These are phyloP conservation scores for Sphenopsis melanotis DNA, from an alignment of 2,797 vertebrate species.

Conservation along the genomic window DNA sequence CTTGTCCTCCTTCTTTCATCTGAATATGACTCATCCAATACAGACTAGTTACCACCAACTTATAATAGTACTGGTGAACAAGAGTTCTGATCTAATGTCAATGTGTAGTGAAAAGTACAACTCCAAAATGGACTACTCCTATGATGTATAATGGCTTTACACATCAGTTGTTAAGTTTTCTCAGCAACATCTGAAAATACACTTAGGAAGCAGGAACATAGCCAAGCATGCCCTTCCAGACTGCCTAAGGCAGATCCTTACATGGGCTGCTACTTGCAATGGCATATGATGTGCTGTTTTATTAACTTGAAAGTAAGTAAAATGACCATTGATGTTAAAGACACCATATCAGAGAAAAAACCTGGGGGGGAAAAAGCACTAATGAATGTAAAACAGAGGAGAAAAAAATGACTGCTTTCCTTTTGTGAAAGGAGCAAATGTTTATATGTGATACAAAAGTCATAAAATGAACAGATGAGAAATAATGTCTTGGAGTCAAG, in stretches of 20 bases:
- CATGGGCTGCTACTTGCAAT: background rate
- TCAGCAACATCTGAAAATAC: accelerated
- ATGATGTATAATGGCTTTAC: background rate
- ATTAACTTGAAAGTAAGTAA: background rate
- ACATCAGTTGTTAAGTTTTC: background rate
- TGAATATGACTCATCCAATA: background rate
- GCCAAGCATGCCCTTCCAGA: background rate
- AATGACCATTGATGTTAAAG: background rate
- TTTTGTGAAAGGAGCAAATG: background rate
- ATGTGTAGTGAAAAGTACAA: background rate
- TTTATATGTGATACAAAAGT: background rate
- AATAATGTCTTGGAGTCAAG: background rate
- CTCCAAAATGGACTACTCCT: background rate
- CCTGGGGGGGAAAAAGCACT: background rate
- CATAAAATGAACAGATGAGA: background rate
- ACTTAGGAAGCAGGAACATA: background rate
- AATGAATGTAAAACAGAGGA: background rate
- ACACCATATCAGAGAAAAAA: background rate
- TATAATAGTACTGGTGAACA: background rate
- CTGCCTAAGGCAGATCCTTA: background rate
- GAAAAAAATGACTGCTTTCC: background rate
- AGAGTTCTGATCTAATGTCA: background rate
- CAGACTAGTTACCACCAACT: background rate
- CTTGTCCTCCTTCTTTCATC: background rate
- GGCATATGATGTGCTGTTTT: background rate